phyloP scores from a whole-genome alignment of 2,888 invertebrate species.

The Mesochorus sp. region DNA sequence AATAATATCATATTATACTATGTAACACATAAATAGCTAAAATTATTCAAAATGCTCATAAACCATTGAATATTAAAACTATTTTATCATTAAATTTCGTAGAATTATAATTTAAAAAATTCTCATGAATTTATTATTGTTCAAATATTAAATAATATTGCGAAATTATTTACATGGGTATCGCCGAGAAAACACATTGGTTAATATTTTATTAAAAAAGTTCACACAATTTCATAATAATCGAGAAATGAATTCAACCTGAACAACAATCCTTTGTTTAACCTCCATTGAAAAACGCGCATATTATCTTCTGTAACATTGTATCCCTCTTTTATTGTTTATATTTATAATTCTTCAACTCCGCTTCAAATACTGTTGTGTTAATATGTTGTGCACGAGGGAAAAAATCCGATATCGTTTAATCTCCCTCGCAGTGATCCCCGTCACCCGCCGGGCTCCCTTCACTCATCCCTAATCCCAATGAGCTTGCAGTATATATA shows the following conservation, averaged over 20 bases:
- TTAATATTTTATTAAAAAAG: too few relatives aligned
- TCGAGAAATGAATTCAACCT: not conserved
- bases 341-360: constrained; percentile 13
- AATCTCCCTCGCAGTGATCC: constrained; percentile 52
- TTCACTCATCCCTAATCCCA: constrained; percentile 46
- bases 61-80: too few relatives aligned
- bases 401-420: constrained; percentile 44
- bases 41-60: too few relatives aligned
- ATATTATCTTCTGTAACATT: not conserved
- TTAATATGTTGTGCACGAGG: constrained; percentile 22
- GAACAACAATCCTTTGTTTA: constrained; percentile 2
- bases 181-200: too few relatives aligned
- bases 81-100: too few relatives aligned
- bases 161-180: too few relatives aligned
- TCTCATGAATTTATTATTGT: too few relatives aligned
- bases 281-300: not conserved
- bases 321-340: constrained; percentile 2
- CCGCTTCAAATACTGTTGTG: constrained; percentile 9
- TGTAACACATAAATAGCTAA: too few relatives aligned
- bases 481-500: constrained; percentile 40
- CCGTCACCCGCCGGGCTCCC: not conserved
- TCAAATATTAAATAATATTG: too few relatives aligned
- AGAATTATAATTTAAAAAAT: too few relatives aligned
- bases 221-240: too few relatives aligned
- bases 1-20: too few relatives aligned